A percentile compares a stretch with the other conserved stretches of the same genome.
Evolutionary conservation across 2,888 invertebrate species (phyloP).

Genomic region (Platycheirus rosarum): DNA sequence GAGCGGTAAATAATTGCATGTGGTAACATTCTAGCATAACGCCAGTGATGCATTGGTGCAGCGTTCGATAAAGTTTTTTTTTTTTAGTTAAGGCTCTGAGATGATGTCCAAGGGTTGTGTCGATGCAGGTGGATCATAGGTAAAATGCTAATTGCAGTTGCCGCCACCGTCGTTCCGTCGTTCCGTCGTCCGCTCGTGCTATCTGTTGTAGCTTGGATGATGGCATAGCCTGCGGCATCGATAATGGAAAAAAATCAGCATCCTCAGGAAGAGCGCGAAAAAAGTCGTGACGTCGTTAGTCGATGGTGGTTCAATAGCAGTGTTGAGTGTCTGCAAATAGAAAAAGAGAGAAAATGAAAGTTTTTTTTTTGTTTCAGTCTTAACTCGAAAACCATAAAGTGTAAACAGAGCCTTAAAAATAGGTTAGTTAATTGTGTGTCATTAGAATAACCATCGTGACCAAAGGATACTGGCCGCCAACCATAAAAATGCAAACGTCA

Average conservation of each 20-base stretch:
- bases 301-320: slow-evolving; percentile 24
- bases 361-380: slow-evolving; percentile 11
- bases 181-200: slow-evolving; percentile 37
- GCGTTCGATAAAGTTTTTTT: slow-evolving; percentile 1
- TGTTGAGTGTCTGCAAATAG: slow-evolving; percentile 39
- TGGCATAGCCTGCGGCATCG: slow-evolving; percentile 70
- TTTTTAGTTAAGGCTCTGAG: slow-evolving; percentile 18
- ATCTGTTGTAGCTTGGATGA: slow-evolving; percentile 57
- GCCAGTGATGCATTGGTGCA: slow-evolving; percentile 63
- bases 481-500: slow-evolving; percentile 32
- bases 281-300: slow-evolving; percentile 63
- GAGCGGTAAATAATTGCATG: slow-evolving; percentile 69
- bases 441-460: slow-evolving; percentile 67
- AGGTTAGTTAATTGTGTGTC: slow-evolving; percentile 64
- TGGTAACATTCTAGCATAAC: slow-evolving; percentile 73
- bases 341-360: slow-evolving; percentile 62
- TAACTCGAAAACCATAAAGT: not conserved
- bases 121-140: slow-evolving; percentile 45
- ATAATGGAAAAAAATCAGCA: slow-evolving; percentile 56
- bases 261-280: slow-evolving; percentile 38
- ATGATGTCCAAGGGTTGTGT: slow-evolving; percentile 46
- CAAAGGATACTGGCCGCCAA: slow-evolving; percentile 42
- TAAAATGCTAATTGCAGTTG: slow-evolving; percentile 70
- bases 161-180: not conserved
- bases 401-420: slow-evolving; percentile 37